Conservation (phyloP, 2,113 vertebrate genomes). For the Arvicanthis niloticus region DNA sequence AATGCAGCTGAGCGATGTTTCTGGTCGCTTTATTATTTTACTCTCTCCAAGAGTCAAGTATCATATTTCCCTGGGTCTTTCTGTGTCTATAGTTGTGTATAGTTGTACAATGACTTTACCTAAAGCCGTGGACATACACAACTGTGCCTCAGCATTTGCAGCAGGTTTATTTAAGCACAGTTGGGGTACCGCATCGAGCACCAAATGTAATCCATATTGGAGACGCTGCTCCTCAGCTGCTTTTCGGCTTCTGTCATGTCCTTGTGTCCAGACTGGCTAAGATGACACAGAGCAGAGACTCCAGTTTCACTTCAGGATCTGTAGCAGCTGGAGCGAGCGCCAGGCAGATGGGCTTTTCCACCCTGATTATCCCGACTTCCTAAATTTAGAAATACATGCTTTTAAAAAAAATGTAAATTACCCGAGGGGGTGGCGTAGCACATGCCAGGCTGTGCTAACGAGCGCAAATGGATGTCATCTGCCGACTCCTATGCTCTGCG, state of each 20-base stretch:
- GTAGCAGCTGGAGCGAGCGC: slow-evolving; percentile 89
- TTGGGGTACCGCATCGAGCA: neutral
- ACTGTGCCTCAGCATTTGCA: neutral
- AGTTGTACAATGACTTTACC: neutral
- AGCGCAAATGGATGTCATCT: slow-evolving; percentile 90
- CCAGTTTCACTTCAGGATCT: slow-evolving; percentile 87
- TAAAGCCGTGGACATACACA: neutral
- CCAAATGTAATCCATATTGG: neutral
- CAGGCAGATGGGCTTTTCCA: slow-evolving; percentile 93
- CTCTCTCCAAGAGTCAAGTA: neutral
- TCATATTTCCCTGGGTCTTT: neutral
- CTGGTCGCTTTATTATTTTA: slow-evolving; percentile 46
- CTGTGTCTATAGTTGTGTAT: neutral
- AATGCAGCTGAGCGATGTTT: neutral
- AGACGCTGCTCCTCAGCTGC: neutral
- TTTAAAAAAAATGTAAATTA: slow-evolving; percentile 90
- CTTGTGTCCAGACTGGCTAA: slow-evolving; percentile 71
- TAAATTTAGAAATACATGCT: slow-evolving; percentile 91
- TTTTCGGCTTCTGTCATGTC: slow-evolving; percentile 64
- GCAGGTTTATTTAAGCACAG: neutral
- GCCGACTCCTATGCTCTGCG: slow-evolving; percentile 83
- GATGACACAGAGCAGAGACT: slow-evolving; percentile 83
- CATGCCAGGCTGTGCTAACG: slow-evolving; percentile 88
- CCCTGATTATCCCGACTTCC: slow-evolving; percentile 90
- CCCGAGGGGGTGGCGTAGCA: slow-evolving; percentile 89